phyloP scores from a whole-genome alignment of 2,113 vertebrate genomes.

The Sardina pilchardus region DNA sequence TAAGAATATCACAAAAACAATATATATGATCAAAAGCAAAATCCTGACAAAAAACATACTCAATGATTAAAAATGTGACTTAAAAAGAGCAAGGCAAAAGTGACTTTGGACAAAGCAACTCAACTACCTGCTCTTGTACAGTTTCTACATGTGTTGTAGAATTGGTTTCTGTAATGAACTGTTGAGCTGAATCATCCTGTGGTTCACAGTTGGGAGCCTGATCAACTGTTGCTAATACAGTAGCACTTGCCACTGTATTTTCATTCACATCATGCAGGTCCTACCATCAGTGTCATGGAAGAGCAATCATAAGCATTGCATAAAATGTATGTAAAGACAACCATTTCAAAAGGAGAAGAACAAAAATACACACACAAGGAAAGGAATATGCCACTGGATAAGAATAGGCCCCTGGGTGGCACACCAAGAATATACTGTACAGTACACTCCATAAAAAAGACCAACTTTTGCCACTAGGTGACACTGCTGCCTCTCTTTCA shows the following conservation, averaged over 20 bases:
- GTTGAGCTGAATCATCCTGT: conserved; percentile 68
- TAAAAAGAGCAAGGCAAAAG: neutral
- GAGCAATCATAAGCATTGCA: neutral
- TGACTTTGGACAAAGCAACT: neutral
- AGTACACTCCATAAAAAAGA: neutral
- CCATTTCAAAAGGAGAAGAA: neutral
- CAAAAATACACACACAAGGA: neutral
- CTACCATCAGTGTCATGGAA: conserved; percentile 54
- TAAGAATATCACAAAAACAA: neutral
- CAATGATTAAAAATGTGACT: neutral
- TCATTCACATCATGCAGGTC: conserved; percentile 70
- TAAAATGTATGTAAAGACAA: neutral
- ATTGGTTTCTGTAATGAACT: conserved; percentile 71
- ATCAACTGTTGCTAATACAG: conserved; percentile 79
- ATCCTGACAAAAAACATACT: neutral
- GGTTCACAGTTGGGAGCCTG: conserved; percentile 79
- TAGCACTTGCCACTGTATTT: conserved; percentile 78
- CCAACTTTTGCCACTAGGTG: conserved; percentile 37
- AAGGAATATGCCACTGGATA: neutral
- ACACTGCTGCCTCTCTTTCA: conserved; percentile 1
- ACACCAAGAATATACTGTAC: neutral
- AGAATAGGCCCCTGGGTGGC: neutral
- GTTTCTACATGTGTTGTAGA: conserved; percentile 68
- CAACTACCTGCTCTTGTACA: conserved; percentile 76
- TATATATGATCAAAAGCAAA: neutral